Base-by-base conservation (phyloP, 2,797 vertebrate species). In the Gymnoscopelus microlampas region DNA sequence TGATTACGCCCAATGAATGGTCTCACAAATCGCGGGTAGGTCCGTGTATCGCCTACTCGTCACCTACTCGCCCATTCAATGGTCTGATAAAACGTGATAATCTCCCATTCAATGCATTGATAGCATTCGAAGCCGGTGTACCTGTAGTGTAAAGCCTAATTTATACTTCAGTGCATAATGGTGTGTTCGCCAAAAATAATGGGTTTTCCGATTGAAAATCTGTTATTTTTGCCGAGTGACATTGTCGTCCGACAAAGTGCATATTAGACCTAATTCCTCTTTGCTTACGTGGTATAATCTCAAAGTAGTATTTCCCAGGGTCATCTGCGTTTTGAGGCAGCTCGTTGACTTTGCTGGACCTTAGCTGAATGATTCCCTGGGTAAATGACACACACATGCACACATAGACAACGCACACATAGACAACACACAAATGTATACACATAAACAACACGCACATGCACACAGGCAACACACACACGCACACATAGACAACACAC, bases 231-330 rank as follows among this genome's bases (percentile, higher is more conserved):
- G 26, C 26, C 2, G 32, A 35, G 0, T 55, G 11, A 53, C 5
- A 24, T 35, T 1, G 2, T 19, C 0, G 5, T 64, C 26, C 0
- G 68, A 54, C 39, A 48, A 12, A 50, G n/a, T 51, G n/a, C 4
- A 51, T 13, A 58, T 63, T 32, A 39, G n/a, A 51, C 1, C 9
- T 54, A 9, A 47, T 15, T 29, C 7, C 13, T 62, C 15, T 26
- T 32, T 12, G 0, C 83, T 85, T 92, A 98, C 98, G 95, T 91
- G 95, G 96, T 76, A 95, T 88, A 71, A 99, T 95, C 87, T 99
- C 96, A 0, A 99, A 99, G 73, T 98, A 93, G 84, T 94, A 96
- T 71, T 95, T 98, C 57, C 95, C 96, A 0, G 89, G 90, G 55
- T 98, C 97, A 19, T 99, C 97, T 0, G 94, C 84, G 76, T 91